These are phyloP conservation scores for Plestiodon gilberti DNA, from an alignment of 2,113 vertebrate species.

Conservation along the genomic window DNA sequence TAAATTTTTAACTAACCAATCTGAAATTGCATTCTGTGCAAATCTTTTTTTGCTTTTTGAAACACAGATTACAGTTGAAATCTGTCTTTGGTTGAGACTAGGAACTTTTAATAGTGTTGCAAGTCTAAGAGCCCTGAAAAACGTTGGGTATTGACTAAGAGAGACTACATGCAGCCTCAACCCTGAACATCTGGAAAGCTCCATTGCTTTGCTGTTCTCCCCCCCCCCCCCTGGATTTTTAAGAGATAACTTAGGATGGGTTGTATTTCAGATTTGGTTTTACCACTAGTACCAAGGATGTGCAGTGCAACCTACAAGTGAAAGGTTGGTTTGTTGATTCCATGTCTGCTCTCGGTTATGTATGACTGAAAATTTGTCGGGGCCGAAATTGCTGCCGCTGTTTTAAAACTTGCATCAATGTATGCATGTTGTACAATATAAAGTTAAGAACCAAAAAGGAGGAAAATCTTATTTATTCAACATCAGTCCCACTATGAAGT, in stretches of 20 bases:
- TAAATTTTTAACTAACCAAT: neutral
- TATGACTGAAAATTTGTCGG: neutral
- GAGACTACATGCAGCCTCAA: slow-evolving; percentile 24
- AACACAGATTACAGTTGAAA: slow-evolving; percentile 35
- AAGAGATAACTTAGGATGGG: neutral
- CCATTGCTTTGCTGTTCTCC: slow-evolving; percentile 11
- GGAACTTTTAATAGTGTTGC: slow-evolving; percentile 35
- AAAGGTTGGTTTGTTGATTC: neutral
- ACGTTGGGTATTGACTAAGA: slow-evolving; percentile 38
- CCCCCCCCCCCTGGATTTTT: neutral
- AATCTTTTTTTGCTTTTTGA: neutral
- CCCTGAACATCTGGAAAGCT: neutral
- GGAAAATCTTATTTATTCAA: neutral
- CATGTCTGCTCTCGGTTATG: neutral
- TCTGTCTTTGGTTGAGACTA: slow-evolving; percentile 32
- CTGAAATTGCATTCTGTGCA: neutral
- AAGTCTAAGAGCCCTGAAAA: slow-evolving; percentile 18
- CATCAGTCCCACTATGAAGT: neutral
- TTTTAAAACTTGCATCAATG: no score
- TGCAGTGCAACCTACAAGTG: neutral
- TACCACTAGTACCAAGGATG: neutral
- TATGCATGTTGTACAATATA: no score
- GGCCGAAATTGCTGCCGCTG: no score
- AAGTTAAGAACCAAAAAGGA: no score
- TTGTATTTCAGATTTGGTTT: slow-evolving; percentile 23